phyloP scores from a whole-genome alignment of 2,797 vertebrate species.

The Melanotaenia boesemani region DNA sequence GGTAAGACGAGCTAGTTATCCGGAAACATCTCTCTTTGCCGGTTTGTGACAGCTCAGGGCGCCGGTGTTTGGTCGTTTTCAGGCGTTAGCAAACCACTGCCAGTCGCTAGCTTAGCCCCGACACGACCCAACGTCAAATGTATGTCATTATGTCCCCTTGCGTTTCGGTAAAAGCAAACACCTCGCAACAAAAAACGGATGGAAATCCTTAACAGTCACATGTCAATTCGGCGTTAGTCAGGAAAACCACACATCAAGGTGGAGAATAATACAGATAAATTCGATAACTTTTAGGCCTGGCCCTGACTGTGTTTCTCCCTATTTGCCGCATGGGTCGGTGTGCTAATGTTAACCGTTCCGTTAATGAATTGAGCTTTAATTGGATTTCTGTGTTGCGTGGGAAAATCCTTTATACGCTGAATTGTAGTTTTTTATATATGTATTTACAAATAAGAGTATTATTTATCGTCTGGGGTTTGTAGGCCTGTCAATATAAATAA shows the following conservation, averaged over 20 bases:
- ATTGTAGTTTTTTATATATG: not conserved
- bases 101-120: conserved; percentile 72
- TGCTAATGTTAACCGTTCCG: conserved; percentile 14
- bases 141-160: not conserved
- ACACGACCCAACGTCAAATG: conserved; percentile 23
- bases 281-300: conserved; percentile 61
- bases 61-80: conserved; percentile 66
- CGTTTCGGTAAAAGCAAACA: conserved; percentile 4
- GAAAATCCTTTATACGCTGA: not conserved
- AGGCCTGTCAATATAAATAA: not conserved
- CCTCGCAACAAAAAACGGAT: not conserved
- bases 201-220: not conserved
- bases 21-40: conserved; percentile 34
- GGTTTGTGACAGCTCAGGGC: conserved; percentile 57
- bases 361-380: not conserved
- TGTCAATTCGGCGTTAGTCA: not conserved
- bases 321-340: conserved; percentile 31
- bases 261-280: conserved; percentile 19
- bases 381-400: fast-evolving
- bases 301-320: not conserved
- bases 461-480: not conserved
- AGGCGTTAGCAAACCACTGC: conserved; percentile 51
- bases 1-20: conserved; percentile 41
- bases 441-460: not conserved
- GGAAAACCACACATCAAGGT: not conserved